Percentiles rank a stretch among this genome's conserved stretches.
phyloP scores from a whole-genome alignment of 1,140 invertebrate species.

The Contarinia nasturtii region DNA sequence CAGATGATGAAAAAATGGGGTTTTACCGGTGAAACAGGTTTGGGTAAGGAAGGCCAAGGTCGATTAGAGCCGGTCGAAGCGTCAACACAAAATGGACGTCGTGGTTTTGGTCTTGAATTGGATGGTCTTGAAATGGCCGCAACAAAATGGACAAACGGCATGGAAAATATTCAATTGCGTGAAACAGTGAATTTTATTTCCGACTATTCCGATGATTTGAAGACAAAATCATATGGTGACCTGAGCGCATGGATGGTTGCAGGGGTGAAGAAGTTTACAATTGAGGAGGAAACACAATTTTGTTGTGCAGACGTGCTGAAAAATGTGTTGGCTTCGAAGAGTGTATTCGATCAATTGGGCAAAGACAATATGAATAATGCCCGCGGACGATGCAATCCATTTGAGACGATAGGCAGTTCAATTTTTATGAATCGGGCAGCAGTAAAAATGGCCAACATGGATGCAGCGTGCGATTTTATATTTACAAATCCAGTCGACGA shows the following conservation, averaged over 20 bases:
- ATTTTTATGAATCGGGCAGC: slow-evolving; percentile 92
- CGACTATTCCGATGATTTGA: slow-evolving; percentile 9
- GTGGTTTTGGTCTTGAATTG: slow-evolving; percentile 63
- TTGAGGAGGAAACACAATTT: slow-evolving; percentile 64
- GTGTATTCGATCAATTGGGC: slow-evolving; percentile 67
- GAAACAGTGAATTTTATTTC: slow-evolving; percentile 14
- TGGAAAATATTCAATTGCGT: slow-evolving; percentile 29
- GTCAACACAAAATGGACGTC: slow-evolving; percentile 58
- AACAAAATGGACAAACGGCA: slow-evolving; percentile 40
- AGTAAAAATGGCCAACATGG: slow-evolving; percentile 97
- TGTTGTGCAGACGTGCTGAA: slow-evolving; percentile 51
- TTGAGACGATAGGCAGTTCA: slow-evolving; percentile 73
- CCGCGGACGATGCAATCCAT: slow-evolving; percentile 72
- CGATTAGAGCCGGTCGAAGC: slow-evolving; percentile 56
- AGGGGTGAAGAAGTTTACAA: slow-evolving; percentile 42
- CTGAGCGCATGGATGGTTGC: slow-evolving; percentile 34
- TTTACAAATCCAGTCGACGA: slow-evolving; percentile 65
- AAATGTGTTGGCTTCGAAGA: slow-evolving; percentile 55
- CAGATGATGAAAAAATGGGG: slow-evolving; percentile 50
- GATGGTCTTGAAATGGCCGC: slow-evolving; percentile 38
- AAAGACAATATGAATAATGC: slow-evolving; percentile 62
- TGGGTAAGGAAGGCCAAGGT: slow-evolving; percentile 75
- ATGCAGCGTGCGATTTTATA: slow-evolving; percentile 77
- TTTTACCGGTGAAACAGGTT: slow-evolving; percentile 55
- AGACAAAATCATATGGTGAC: slow-evolving; percentile 23